Evolutionary conservation across 2,888 invertebrate species (phyloP).

Genomic region (Linnaemya tessellans): DNA sequence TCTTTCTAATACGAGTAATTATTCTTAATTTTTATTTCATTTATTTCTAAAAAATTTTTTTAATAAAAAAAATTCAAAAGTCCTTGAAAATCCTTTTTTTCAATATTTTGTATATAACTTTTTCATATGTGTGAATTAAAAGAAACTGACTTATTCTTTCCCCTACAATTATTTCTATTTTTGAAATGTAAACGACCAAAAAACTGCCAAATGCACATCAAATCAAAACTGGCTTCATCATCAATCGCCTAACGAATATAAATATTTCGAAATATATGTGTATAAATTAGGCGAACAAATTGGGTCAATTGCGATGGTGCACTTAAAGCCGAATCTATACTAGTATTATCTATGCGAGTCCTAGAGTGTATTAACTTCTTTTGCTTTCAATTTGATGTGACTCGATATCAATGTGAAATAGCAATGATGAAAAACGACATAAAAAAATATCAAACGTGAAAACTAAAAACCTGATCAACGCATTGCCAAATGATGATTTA

Average conservation of each 20-base stretch:
- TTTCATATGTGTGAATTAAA: conserved; percentile 56
- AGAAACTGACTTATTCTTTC: conserved; percentile 69
- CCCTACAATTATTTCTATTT: conserved; percentile 71
- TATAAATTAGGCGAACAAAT: conserved; percentile 60
- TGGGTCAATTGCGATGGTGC: conserved; percentile 59
- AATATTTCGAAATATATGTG: conserved; percentile 46
- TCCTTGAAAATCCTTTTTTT: conserved; percentile 47
- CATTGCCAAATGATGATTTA: conserved; percentile 39
- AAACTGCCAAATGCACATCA: conserved; percentile 65
- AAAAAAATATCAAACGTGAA: not conserved
- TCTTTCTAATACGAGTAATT: not conserved
- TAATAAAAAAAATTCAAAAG: conserved; percentile 15
- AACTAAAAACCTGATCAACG: conserved; percentile 31
- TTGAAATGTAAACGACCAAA: conserved; percentile 70
- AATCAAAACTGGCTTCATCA: conserved; percentile 67
- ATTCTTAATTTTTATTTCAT: conserved; percentile 38
- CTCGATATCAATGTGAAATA: conserved; percentile 10
- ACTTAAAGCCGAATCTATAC: conserved; percentile 49
- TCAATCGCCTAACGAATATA: conserved; percentile 51
- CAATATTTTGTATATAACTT: conserved; percentile 55
- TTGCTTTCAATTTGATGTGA: conserved; percentile 56
- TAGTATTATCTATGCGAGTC: conserved; percentile 44
- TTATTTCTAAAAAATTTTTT: conserved; percentile 27
- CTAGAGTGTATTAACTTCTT: conserved; percentile 39
- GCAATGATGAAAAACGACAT: conserved; percentile 31